Conservation (phyloP, 2,888 invertebrate species). For the Druceiella hillmani region DNA sequence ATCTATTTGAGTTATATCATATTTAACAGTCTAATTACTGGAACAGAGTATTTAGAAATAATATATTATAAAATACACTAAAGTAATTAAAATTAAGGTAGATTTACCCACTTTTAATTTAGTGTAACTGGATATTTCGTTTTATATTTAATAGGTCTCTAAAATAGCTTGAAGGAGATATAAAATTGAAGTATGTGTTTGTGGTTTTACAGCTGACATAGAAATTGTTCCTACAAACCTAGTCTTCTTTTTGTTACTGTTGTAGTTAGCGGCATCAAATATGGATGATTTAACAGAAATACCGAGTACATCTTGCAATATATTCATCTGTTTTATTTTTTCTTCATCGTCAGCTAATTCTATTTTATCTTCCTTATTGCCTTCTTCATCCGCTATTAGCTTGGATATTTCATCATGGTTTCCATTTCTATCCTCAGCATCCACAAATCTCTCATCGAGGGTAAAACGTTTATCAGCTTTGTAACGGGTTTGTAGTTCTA, state of each 20-base stretch:
- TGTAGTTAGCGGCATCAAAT: slow-evolving; percentile 22
- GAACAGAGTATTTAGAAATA: no score
- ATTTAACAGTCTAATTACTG: no score
- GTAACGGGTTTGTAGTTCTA: slow-evolving; percentile 66
- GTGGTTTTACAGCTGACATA: slow-evolving; percentile 16
- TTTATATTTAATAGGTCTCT: no score
- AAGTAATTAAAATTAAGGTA: no score
- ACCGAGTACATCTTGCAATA: slow-evolving; percentile 52
- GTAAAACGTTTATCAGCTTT: slow-evolving; percentile 73
- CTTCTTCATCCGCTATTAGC: slow-evolving; percentile 28
- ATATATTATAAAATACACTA: no score
- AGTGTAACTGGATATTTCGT: no score
- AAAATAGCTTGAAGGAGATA: no score
- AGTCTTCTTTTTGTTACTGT: slow-evolving; percentile 28
- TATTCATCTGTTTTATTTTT: slow-evolving; percentile 48
- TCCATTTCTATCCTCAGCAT: slow-evolving; percentile 36
- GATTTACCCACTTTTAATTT: no score
- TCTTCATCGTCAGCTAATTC: slow-evolving; percentile 43
- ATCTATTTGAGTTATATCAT: no score
- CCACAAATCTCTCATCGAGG: slow-evolving; percentile 67
- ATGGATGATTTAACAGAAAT: slow-evolving; percentile 34
- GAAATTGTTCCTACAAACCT: slow-evolving; percentile 30
- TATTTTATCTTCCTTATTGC: slow-evolving; percentile 31
- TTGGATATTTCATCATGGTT: slow-evolving; percentile 27
- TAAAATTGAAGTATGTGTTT: slow-evolving; percentile 6